Conservation (phyloP, 2,888 invertebrate species). For the Horisme vitalbata region DNA sequence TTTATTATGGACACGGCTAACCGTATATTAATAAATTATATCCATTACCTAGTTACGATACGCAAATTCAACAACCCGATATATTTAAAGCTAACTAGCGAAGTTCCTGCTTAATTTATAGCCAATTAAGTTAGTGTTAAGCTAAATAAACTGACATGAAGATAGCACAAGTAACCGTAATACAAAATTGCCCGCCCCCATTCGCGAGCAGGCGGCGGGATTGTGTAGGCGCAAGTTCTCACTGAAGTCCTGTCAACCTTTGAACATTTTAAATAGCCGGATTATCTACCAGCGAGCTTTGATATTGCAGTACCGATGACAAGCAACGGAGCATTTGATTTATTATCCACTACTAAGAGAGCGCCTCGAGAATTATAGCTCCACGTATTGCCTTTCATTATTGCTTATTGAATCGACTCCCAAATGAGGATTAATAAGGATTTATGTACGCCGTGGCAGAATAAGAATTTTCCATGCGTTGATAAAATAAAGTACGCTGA, state of each 20-base stretch:
- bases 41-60: constrained; percentile 48
- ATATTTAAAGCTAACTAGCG: constrained; percentile 63
- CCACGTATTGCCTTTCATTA: constrained; percentile 58
- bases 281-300: constrained; percentile 57
- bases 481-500: constrained; percentile 51
- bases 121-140: constrained; percentile 79
- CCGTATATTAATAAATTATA: constrained; percentile 47
- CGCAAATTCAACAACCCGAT: constrained; percentile 58
- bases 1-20: constrained; percentile 38
- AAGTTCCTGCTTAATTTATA: constrained; percentile 75
- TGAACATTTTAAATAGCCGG: constrained; percentile 57
- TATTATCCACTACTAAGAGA: constrained; percentile 56
- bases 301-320: constrained; percentile 64
- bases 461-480: constrained; percentile 49
- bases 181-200: constrained; percentile 52
- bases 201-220: constrained; percentile 43
- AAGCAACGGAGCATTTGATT: constrained; percentile 71
- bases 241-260: constrained; percentile 43
- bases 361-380: constrained; percentile 57
- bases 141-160: constrained; percentile 74
- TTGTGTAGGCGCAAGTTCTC: constrained; percentile 49
- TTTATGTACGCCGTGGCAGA: constrained; percentile 58
- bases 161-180: constrained; percentile 68
- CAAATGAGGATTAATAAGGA: constrained; percentile 72
- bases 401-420: constrained; percentile 65